Evolutionary conservation across 2,113 vertebrate genomes (phyloP).

Genomic region (Noturus placidus): DNA sequence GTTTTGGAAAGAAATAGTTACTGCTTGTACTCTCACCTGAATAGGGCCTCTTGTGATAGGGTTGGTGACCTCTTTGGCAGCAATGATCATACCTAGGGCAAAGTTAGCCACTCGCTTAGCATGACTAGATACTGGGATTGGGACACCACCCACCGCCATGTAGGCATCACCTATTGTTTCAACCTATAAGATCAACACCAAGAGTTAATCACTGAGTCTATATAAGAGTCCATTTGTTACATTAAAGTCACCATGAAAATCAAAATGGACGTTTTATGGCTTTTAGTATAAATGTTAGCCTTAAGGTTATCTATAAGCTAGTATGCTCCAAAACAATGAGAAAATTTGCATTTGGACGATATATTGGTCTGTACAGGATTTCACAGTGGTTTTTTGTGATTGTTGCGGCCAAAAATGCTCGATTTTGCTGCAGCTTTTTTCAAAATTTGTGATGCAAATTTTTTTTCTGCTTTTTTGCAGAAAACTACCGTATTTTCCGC

Average conservation of each 20-base stretch:
- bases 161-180: conserved; percentile 78
- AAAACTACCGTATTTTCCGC: too few species aligned
- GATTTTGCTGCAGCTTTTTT: too few species aligned
- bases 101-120: conserved; percentile 73
- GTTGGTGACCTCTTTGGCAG: conserved; percentile 70
- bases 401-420: too few species aligned
- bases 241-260: not conserved
- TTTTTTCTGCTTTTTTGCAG: too few species aligned
- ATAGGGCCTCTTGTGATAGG: conserved; percentile 67
- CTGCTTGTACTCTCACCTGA: conserved; percentile 61
- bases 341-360: too few species aligned
- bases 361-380: too few species aligned
- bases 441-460: too few species aligned
- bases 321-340: too few species aligned
- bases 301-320: too few species aligned
- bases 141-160: conserved; percentile 72
- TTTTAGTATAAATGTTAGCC: too few species aligned
- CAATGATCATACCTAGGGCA: conserved; percentile 73
- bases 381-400: too few species aligned
- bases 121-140: conserved; percentile 64
- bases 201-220: not conserved
- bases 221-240: not conserved
- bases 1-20: not conserved
- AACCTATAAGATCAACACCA: conserved; percentile 57
- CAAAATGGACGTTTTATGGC: too few species aligned